Conservation (phyloP, 92 coral and sea anemone genomes). For the Parazoanthus darwini region DNA sequence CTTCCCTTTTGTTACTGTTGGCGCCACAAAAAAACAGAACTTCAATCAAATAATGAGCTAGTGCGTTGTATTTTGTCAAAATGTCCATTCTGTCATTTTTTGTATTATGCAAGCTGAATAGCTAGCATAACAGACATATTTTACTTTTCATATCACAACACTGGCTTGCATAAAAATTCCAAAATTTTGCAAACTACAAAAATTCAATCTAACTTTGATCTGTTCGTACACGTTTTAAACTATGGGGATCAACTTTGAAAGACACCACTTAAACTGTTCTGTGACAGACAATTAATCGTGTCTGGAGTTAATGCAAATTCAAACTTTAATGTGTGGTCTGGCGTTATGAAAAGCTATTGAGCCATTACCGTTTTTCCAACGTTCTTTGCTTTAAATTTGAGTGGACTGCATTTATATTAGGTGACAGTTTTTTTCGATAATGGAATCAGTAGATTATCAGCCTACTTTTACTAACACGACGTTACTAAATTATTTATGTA, state of each 20-base stretch:
- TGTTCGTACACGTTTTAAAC: neutral
- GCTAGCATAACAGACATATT: neutral
- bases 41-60: neutral
- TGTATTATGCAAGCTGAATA: neutral
- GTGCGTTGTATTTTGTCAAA: neutral
- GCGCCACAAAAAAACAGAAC: constrained; percentile 3
- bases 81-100: neutral
- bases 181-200: neutral
- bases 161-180: neutral
- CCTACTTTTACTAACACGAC: neutral
- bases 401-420: neutral
- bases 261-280: neutral
- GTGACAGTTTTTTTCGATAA: constrained; percentile 17
- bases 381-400: neutral
- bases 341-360: constrained; percentile 12
- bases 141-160: neutral
- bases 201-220: constrained; percentile 1
- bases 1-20: neutral
- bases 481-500: constrained; percentile 20
- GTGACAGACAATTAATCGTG: constrained; percentile 32
- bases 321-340: constrained; percentile 14
- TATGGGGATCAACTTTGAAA: constrained; percentile 15
- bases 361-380: constrained; percentile 4
- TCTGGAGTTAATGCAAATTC: constrained; percentile 37
- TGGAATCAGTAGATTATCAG: constrained; percentile 3